phyloP scores from a whole-genome alignment of 2,113 vertebrate genomes.

The Eudyptes chrysolophus region DNA sequence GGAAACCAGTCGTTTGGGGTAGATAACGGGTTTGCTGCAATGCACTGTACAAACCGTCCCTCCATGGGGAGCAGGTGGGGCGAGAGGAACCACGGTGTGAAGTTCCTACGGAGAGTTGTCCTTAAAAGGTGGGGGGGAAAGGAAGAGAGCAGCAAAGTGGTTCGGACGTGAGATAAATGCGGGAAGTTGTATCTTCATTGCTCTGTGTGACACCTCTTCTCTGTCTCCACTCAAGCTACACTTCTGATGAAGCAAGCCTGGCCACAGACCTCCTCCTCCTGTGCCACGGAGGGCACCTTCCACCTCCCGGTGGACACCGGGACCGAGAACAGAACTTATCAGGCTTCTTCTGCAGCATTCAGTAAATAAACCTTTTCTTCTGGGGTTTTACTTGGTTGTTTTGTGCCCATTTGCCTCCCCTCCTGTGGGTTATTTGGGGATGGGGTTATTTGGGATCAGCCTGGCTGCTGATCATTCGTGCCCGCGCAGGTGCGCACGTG shows the following conservation, averaged over 20 bases:
- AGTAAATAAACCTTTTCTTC: constrained; percentile 80
- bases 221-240: constrained; percentile 82
- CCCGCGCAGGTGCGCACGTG: rapidly evolving
- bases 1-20: neutral
- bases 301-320: constrained; percentile 89
- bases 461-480: neutral
- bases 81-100: neutral
- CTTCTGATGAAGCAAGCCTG: constrained; percentile 93
- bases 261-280: constrained; percentile 86
- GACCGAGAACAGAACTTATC: constrained; percentile 88
- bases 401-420: neutral
- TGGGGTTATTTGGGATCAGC: neutral
- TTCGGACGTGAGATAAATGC: neutral
- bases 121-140: neutral
- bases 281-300: constrained; percentile 88
- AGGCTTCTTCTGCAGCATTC: constrained; percentile 90
- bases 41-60: neutral
- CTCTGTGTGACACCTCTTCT: constrained; percentile 75
- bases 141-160: neutral
- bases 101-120: neutral
- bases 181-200: neutral
- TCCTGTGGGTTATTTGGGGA: neutral
- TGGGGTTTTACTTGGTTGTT: neutral
- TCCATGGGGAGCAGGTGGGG: neutral
- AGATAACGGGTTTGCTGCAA: neutral